phyloP scores from a whole-genome alignment of 2,113 vertebrate species.

The Pangasianodon hypophthalmus region DNA sequence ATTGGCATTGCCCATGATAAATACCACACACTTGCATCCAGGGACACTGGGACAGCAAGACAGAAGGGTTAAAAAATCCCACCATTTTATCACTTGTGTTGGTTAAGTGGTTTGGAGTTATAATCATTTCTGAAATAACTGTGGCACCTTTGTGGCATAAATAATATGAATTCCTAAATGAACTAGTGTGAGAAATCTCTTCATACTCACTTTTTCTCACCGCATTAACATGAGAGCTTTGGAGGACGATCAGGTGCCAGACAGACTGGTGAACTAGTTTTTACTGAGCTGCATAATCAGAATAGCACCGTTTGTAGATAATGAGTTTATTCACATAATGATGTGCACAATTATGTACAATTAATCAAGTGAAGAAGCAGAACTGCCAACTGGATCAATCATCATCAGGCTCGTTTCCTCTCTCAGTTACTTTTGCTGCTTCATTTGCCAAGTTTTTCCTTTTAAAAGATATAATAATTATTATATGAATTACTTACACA shows the following conservation, averaged over 20 bases:
- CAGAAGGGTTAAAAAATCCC: background rate
- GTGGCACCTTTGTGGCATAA: conserved; percentile 27
- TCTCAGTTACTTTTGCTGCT: background rate
- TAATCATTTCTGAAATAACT: conserved; percentile 38
- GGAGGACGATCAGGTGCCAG: conserved; percentile 27
- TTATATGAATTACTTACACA: background rate
- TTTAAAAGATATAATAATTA: background rate
- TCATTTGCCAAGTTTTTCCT: background rate
- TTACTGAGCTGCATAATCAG: background rate
- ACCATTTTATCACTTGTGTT: background rate
- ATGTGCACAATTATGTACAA: conserved; percentile 24
- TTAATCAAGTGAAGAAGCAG: conserved; percentile 24
- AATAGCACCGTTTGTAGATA: background rate
- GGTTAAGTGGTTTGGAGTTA: background rate
- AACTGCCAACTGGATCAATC: conserved; percentile 15
- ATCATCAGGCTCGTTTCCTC: background rate
- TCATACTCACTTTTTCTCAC: conserved; percentile 20
- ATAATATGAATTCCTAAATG: conserved; percentile 10
- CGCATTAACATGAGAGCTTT: conserved; percentile 1
- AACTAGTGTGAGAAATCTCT: conserved; percentile 6
- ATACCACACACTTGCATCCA: background rate
- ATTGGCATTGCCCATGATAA: background rate
- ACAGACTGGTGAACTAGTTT: background rate
- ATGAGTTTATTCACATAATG: background rate
- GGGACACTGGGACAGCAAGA: background rate